Evolutionary conservation across 2,888 invertebrate species (phyloP).

Genomic region (Balanococcus diminutus): DNA sequence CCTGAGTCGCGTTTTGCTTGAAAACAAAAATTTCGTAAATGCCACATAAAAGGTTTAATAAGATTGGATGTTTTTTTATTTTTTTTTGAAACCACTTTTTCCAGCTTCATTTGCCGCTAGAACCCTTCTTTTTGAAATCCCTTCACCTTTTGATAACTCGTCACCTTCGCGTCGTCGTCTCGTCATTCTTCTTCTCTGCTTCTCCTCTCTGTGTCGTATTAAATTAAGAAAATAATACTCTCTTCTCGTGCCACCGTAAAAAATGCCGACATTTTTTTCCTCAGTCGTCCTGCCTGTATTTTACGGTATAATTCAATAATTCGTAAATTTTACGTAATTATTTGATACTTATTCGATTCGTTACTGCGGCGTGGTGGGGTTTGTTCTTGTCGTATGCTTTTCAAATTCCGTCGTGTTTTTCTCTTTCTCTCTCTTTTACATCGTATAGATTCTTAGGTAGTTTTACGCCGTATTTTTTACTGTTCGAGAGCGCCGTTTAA

Average conservation of each 20-base stretch:
- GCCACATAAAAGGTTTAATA: conserved; percentile 21
- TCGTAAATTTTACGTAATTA: neutral
- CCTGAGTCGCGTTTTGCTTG: neutral
- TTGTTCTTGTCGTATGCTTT: neutral
- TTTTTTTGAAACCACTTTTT: neutral
- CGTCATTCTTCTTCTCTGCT: no score
- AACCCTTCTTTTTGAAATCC: neutral
- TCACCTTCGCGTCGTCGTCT: neutral
- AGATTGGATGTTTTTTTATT: neutral
- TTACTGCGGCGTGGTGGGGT: neutral
- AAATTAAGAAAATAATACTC: conserved; percentile 25
- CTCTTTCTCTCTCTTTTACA: neutral
- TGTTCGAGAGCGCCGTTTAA: neutral
- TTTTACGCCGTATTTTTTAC: neutral
- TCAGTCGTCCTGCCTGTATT: neutral
- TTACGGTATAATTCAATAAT: neutral
- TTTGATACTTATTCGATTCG: neutral
- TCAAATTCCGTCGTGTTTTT: neutral
- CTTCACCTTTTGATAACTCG: no score
- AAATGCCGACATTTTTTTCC: neutral
- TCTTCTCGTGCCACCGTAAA: neutral
- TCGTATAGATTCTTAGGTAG: no score
- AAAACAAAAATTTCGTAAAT: conserved; percentile 16
- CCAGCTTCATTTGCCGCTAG: neutral
- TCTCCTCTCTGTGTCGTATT: no score